Percentiles rank a stretch among this genome's conserved stretches.
Evolutionary conservation across 2,113 vertebrate species (phyloP).

Genomic region (Chaetodon trifascialis): DNA sequence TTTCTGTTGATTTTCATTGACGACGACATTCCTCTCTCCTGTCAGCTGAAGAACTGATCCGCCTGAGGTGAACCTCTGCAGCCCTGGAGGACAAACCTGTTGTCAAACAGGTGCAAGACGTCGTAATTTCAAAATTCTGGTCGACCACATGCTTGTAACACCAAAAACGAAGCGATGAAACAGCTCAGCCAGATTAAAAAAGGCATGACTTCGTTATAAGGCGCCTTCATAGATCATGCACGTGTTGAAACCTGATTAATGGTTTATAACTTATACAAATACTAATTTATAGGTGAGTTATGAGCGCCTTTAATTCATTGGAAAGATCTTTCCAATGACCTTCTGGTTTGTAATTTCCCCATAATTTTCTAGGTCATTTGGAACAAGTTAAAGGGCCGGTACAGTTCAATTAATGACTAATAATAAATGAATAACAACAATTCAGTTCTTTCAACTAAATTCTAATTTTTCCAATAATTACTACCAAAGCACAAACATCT

Average conservation of each 20-base stretch:
- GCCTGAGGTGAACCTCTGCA: not conserved
- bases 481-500: not conserved
- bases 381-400: too few species aligned
- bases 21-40: not conserved
- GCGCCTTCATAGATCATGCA: too few species aligned
- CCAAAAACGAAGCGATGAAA: not conserved
- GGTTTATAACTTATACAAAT: too few species aligned
- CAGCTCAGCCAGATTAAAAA: not conserved
- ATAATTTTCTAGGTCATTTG: too few species aligned
- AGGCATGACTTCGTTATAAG: not conserved
- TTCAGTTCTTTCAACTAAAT: not conserved
- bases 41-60: not conserved
- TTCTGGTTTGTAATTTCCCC: too few species aligned
- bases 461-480: not conserved
- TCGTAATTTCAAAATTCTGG: not conserved
- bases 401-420: not conserved
- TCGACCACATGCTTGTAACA: not conserved
- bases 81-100: not conserved
- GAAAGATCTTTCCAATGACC: too few species aligned
- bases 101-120: slow-evolving; percentile 31
- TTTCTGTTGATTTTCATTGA: not conserved
- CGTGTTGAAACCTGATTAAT: not conserved
- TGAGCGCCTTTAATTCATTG: too few species aligned
- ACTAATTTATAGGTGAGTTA: too few species aligned
- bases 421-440: not conserved